Evolutionary conservation across 2,113 vertebrate species (phyloP).

Genomic region (Pycnonotus jocosus): DNA sequence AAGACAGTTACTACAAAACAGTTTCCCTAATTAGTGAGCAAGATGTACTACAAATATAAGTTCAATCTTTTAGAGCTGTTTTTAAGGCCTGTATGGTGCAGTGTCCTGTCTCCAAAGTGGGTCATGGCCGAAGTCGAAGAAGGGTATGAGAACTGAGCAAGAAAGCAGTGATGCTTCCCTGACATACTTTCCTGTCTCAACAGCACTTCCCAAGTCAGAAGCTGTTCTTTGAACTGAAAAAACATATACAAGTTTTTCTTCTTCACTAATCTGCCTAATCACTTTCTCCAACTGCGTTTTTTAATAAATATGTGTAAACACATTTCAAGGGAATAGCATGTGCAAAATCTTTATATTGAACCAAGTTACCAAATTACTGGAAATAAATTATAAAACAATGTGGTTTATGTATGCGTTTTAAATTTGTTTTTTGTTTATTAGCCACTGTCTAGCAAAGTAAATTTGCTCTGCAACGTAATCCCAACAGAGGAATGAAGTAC

Average conservation of each 20-base stretch:
- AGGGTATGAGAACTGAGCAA: neutral
- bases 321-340: neutral
- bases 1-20: neutral
- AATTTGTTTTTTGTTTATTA: neutral
- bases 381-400: neutral
- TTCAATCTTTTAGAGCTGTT: neutral
- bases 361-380: neutral
- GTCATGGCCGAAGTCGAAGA: neutral
- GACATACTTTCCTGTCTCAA: neutral
- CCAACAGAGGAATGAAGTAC: neutral
- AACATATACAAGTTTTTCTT: neutral
- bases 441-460: neutral
- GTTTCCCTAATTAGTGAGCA: neutral
- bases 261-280: neutral
- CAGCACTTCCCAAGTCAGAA: neutral
- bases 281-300: neutral
- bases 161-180: neutral
- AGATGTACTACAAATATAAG: neutral
- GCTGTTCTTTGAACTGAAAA: neutral
- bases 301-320: neutral
- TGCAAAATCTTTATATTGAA: neutral
- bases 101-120: neutral
- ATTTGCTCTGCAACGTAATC: neutral
- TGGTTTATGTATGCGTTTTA: rapidly evolving
- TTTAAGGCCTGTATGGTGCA: neutral